Base-by-base conservation (phyloP, 2,113 vertebrate genomes). In the Athene cunicularia region DNA sequence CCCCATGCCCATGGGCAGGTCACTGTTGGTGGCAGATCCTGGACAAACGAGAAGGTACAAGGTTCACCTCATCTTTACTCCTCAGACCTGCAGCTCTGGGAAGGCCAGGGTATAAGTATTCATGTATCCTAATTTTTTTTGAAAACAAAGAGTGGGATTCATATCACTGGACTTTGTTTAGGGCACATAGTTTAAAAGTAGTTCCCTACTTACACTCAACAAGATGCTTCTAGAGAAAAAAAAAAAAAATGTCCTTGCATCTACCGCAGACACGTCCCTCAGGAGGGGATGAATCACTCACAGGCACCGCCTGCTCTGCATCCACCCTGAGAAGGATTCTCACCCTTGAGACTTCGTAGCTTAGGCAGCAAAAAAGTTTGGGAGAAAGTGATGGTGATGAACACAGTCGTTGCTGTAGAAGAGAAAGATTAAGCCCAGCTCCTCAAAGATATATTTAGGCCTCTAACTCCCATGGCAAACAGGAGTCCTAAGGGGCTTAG, bases 1-100 rank as follows among this genome's bases (percentile, higher is more conserved):
- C 68, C 12, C 28, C 1, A 0, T 22, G 20, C 50, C 73, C 0
- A 0, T n/a, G 30, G 77, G 52, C 52, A 58, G 59, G 26, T 64
- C 24, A 4, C 49, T 16, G 39, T 5, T 18, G 49, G 32, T 18
- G 64, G 71, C 23, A 52, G 20, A 37, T 28, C 50, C 30, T 35
- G 86, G 41, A 43, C 11, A 19, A 33, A 60, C 7, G 19, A 67
- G 47, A 37, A 50, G n/a, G 39, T 52, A 22, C 19, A 49, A 52
- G 1, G 0, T 41, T 35, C 39, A 15, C 11, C 52, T 66, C 45
- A 37, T 39, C 30, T 86, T 58, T 45, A 22, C 14, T 62, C 19
- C 16, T 59, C 55, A 41, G 39, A 17, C 12, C 18, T 1, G 39
- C 47, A 49, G 14, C 53, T 73, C 47, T 0, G 0, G 80, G 24